Evolutionary conservation across 53 echinoderm and acorn worm species (phyloP), one percentile per base, ranked within the genome.

Genomic region (Paracentrotus lividus): DNA sequence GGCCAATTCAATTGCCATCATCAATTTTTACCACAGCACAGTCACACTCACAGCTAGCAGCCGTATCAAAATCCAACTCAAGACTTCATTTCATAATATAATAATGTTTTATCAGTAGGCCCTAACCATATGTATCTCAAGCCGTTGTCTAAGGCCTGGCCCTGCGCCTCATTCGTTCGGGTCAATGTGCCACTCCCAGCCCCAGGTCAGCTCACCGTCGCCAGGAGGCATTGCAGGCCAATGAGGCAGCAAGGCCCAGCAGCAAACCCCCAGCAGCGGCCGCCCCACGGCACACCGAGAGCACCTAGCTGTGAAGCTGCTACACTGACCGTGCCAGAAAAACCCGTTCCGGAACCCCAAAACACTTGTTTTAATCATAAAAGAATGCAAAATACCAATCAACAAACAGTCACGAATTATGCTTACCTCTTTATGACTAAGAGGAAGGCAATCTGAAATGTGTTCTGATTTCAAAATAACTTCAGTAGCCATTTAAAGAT

Each of bases 401-500:
- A 40, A 66, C 7, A 1, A 1, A 3, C 38, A 72, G 8, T n/a
- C 47, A 8, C 44, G 16, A 23, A 33, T 56, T 43, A 38, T 44
- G 43, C 89, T 12, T 27, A 89, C 89, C 89, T 89, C 64, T 43
- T n/a, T 89, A 15, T 60, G 64, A 33, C 36, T 57, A n/a, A 89
- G 65, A 64, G 60, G 89, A 59, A 89, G 18, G 57, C 89, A 89
- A 47, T 89, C 89, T 55, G 45, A 43, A 64, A 89, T 61, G 20
- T 40, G 56, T 42, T 61, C 42, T 5, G 38, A 24, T 64, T 43
- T 59, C 15, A 89, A 89, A 89, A 89, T 16, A 60, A 42, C 12
- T 65, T 89, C 89, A 26, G 89, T 10, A 65, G 89, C 89, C 89
- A 89, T 89, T 64, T 42, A 44, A 64, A 61, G 12, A 21, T 4